Base-by-base conservation (phyloP, 2,797 vertebrate species). In the Philypnodon macrostomus region DNA sequence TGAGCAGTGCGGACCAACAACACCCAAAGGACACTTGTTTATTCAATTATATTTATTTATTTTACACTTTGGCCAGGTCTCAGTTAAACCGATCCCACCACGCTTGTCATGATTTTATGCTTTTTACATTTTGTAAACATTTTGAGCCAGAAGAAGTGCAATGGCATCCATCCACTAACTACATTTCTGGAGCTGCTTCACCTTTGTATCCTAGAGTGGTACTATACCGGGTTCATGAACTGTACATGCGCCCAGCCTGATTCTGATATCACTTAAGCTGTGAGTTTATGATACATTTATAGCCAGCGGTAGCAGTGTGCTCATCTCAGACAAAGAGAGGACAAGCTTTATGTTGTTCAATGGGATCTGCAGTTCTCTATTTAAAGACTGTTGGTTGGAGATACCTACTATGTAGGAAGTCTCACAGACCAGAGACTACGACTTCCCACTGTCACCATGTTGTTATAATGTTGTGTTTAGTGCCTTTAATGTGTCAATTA, bases 191-290 rank as follows among this genome's bases (percentile, higher is more conserved):
- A 88, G 87, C 87, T 89, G 88, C 87, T 88, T 86, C 67, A 64
- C 80, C 77, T 85, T 79, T 77, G 80, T 87, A 84, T 90, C 84
- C 78, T 84, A 86, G 83, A 88, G 87, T 90, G 90, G 89, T 91
- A 91, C 90, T 91, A 90, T 89, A 89, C 85, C 63, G 86, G 89
- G 89, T 84, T 87, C 88, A 86, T 78, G 71, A 87, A 84, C 80
- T 66, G 52, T 70, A 71, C 82, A 77, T 80, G 77, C 77, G 75
- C 73, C 68, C 67, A 79, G 81, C 78, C 70, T 80, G 74, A 86
- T 83, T 83, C 84, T 84, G 80, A 86, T 81, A 82, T 87, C 87
- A 80, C 84, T 56, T 84, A 91, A 91, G 88, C 90, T 91, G 90
- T 91, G 89, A 90, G 79, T 85, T 86, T 86, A 79, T 81, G 73